Percentiles rank a stretch among this genome's conserved stretches.
phyloP scores from a whole-genome alignment of 1,140 invertebrate species.

The Aphaenogaster floridana region DNA sequence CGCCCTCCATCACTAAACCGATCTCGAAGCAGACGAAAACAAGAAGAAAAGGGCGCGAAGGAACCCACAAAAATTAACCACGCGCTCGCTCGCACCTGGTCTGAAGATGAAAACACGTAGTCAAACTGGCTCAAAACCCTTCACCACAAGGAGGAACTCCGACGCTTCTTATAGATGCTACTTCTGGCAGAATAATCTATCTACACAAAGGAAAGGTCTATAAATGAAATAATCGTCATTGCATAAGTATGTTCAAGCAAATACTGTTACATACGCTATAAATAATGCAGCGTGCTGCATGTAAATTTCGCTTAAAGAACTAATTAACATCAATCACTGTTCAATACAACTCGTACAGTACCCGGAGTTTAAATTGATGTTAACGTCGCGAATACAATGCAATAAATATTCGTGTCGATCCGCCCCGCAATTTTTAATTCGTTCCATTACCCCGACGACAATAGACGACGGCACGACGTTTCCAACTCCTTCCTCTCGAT shows the following conservation, averaged over 20 bases:
- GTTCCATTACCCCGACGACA: constrained; percentile 15
- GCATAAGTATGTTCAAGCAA: neutral
- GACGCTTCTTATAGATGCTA: neutral
- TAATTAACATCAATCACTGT: neutral
- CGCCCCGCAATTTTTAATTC: constrained; percentile 44
- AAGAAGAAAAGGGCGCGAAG: constrained; percentile 32
- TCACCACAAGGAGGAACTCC: neutral
- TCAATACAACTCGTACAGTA: neutral
- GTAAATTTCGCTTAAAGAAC: constrained; percentile 1
- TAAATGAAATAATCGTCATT: constrained; percentile 8
- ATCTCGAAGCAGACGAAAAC: constrained; percentile 62
- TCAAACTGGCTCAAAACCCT: constrained; percentile 26
- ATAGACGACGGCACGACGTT: neutral
- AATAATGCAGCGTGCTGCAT: neutral
- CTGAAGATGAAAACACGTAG: constrained; percentile 66
- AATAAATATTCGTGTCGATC: constrained; percentile 36
- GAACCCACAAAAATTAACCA: constrained; percentile 73
- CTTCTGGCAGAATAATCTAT: neutral
- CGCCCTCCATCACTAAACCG: constrained; percentile 67
- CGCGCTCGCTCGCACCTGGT: constrained; percentile 70
- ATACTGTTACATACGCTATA: neutral
- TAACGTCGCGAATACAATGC: constrained; percentile 1
- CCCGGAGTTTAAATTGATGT: neutral
- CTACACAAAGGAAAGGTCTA: neutral
- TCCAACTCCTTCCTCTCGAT: constrained; percentile 43